These are phyloP conservation scores for Mobula hypostoma DNA, from an alignment of 2,113 vertebrate genomes.

Conservation along the genomic window DNA sequence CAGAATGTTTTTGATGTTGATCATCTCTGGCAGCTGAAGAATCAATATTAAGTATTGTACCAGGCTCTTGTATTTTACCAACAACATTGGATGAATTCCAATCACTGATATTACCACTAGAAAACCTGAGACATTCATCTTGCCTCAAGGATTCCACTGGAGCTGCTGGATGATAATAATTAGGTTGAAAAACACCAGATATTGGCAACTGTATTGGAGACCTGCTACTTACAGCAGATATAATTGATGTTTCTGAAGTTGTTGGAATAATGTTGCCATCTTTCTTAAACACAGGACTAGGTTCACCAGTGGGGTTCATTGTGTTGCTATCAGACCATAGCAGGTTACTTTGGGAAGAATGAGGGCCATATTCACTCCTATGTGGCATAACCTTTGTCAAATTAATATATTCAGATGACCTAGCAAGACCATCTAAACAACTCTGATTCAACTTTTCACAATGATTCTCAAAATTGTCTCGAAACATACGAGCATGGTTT, in stretches of 20 bases:
- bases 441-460: conserved; percentile 28
- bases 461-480: conserved; percentile 40
- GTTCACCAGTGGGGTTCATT: not conserved
- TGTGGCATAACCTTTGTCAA: conserved; percentile 33
- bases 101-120: not conserved
- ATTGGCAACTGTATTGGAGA: conserved; percentile 35
- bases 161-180: conserved; percentile 41
- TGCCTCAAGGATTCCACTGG: conserved; percentile 40
- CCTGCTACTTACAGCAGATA: conserved; percentile 32
- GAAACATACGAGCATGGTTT: conserved; percentile 34
- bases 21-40: not conserved
- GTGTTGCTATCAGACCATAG: conserved; percentile 43
- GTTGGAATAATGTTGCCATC: conserved; percentile 31
- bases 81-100: conserved; percentile 34
- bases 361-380: conserved; percentile 41
- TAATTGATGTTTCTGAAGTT: conserved; percentile 41
- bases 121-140: conserved; percentile 39
- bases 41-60: not conserved
- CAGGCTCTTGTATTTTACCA: conserved; percentile 33
- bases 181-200: conserved; percentile 32
- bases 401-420: conserved; percentile 39
- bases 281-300: not conserved
- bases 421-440: conserved; percentile 40
- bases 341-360: not conserved
- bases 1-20: conserved; percentile 1